Evolutionary conservation across 30 jellyfish, hydroid and myxozoan species (phyloP), one percentile per base, ranked within the genome.

Genomic region (Aurelia aurita complex sp. Pacific): DNA sequence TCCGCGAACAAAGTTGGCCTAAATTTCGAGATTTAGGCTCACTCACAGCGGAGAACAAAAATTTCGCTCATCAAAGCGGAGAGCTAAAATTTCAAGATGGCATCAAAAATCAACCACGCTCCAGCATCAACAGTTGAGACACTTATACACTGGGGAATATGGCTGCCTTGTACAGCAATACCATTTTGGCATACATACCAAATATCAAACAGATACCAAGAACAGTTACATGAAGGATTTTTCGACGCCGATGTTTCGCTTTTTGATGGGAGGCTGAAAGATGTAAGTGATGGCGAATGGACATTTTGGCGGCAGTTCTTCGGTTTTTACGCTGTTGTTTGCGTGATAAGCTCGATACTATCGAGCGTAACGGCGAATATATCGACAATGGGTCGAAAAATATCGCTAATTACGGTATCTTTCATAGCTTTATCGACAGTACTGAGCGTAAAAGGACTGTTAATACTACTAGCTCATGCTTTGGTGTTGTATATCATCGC

Each of bases 301-400:
- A 79, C 96, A 19, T 86, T 86, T 38, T 86, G 95, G 95, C 61
- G 95, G 42, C 89, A 76, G 75, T 84, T 84, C 67, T 84, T 84
- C 87, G 2, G 50, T 19, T 73, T 74, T 36, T 84, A 84, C 36
- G 64, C 82, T 3, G 15, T 68, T 3, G 77, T 77, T n/a, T 73
- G 93, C 55, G 67, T 74, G 7, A 42, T 84, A 12, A 84, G 87
- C 65, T 73, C 93, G 43, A 10, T 75, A 8, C 82, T 84, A 32
- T 59, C 68, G 32, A 74, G 65, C 79, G 67, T 69, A 13, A 74
- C 67, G 78, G 19, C 82, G 18, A 15, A 67, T 18, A 1, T 73
- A 11, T 84, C 93, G 62, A 35, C 70, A 36, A 68, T 84, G 51
- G 87, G 88, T 63, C 93, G 93, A 0, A 84, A 84, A 59, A 84